phyloP scores from a whole-genome alignment of 2,113 vertebrate species.

The Tyto alba region DNA sequence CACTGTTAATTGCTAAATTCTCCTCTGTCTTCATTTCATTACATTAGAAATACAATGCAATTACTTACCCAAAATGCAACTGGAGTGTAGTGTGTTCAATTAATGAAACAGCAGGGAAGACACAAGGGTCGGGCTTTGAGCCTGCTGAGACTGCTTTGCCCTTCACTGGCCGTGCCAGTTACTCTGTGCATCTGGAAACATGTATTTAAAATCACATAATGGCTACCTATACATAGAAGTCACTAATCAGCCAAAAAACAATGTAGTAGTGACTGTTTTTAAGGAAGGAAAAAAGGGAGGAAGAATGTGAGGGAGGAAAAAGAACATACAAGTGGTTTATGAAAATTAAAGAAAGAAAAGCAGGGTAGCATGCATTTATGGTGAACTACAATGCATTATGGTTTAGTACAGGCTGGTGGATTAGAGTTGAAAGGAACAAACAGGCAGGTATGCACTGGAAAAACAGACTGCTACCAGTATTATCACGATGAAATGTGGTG shows the following conservation, averaged over 20 bases:
- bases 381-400: neutral
- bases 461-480: neutral
- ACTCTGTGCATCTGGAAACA: neutral
- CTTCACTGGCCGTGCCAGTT: neutral
- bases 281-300: neutral
- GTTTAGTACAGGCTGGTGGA: neutral
- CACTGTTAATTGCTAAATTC: neutral
- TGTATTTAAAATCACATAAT: neutral
- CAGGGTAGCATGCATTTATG: neutral
- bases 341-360: neutral
- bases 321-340: neutral
- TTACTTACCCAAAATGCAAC: neutral
- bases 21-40: neutral
- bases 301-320: neutral
- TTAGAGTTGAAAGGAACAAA: neutral
- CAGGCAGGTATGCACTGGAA: neutral
- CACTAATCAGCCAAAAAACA: neutral
- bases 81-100: accelerated
- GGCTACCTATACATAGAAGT: neutral
- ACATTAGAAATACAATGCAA: neutral
- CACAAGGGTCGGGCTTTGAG: neutral
- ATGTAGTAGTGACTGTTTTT: accelerated
- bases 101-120: neutral
- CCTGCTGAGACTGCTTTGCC: neutral
- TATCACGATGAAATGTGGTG: neutral